Evolutionary conservation across 2,888 invertebrate genomes (phyloP), one percentile per base, ranked within the genome.

Genomic region (Drosophila vallismaia): DNA sequence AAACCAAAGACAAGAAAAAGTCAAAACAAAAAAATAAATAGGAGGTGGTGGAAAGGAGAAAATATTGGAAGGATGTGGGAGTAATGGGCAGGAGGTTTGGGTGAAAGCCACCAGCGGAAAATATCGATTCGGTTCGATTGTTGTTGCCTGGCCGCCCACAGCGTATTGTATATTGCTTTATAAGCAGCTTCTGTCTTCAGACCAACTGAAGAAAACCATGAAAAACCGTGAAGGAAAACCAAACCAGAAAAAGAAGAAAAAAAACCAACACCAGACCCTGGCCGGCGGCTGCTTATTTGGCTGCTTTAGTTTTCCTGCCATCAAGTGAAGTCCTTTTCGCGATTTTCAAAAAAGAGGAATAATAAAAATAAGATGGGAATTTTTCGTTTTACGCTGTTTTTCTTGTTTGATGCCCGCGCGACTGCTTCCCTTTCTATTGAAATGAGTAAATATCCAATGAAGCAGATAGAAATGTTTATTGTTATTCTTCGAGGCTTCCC

Each of bases 391-490:
- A 52, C 71, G 78, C 71, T 79, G 74, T 79, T 84, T 72, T 84
- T 77, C 74, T 76, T 73, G 75, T 69, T 79, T 72, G 74, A 62
- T 74, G 69, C 72, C 46, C 52, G n/a, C 36, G 57, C 44, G 12
- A 12, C 36, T 29, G 8, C 50, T 40, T 46, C 48, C 14, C 26
- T 40, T 40, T n/a, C 12, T 14, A n/a, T 40, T 36, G 42, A 60
- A 74, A 71, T 69, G 72, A 72, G 74, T 79, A 86, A 86, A 86
- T 75, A 84, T 76, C 84, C 86, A 86, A 85, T 85, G 84, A 77
- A 84, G 86, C 84, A 85, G 86, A 86, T 85, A 86, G 84, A 76
- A 81, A 81, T 85, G 84, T 85, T 85, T 85, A 85, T 85, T 85
- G 84, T 85, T 85, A 85, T 84, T 79, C 81, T 73, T 74, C 45